A percentile compares a stretch with the other conserved stretches of the same genome.
phyloP scores from a whole-genome alignment of 2,888 invertebrate genomes.

The Lydus trimaculatus region DNA sequence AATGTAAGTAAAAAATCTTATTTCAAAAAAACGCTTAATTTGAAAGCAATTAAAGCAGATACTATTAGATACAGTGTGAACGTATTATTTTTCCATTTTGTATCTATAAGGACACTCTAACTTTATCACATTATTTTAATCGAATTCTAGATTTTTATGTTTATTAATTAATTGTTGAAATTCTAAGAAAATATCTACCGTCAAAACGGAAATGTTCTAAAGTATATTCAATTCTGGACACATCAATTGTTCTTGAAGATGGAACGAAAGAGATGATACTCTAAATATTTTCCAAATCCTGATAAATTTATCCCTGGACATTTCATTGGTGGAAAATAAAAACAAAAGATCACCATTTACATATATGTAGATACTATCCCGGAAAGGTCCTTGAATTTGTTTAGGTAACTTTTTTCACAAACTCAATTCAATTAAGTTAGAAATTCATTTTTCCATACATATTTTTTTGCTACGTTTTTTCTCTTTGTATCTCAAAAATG shows the following conservation, averaged over 20 bases:
- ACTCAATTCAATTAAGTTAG: not conserved
- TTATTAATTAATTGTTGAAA: not conserved
- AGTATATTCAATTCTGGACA: not conserved
- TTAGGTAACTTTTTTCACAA: conserved; percentile 42
- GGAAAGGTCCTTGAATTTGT: conserved; percentile 51
- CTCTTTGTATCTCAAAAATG: not conserved
- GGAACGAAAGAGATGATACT: not conserved
- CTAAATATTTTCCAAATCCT: conserved; percentile 37
- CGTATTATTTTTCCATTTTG: too few species aligned
- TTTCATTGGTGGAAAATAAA: conserved; percentile 30
- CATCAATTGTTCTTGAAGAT: not conserved
- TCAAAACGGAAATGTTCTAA: not conserved
- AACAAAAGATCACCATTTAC: conserved; percentile 19
- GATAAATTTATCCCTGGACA: conserved; percentile 35
- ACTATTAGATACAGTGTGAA: too few species aligned
- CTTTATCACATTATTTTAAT: too few species aligned
- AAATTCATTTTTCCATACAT: not conserved
- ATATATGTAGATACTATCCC: conserved; percentile 50
- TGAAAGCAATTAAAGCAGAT: too few species aligned
- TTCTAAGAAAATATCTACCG: not conserved
- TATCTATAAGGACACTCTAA: too few species aligned
- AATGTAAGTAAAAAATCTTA: too few species aligned
- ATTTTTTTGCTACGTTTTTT: not conserved
- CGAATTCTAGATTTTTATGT: too few species aligned
- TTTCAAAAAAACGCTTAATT: too few species aligned